Percentiles rank a stretch among this genome's conserved stretches.
These are phyloP conservation scores for Ostrea denselamellosa DNA, from an alignment of 1,140 invertebrate genomes.

Conservation along the genomic window DNA sequence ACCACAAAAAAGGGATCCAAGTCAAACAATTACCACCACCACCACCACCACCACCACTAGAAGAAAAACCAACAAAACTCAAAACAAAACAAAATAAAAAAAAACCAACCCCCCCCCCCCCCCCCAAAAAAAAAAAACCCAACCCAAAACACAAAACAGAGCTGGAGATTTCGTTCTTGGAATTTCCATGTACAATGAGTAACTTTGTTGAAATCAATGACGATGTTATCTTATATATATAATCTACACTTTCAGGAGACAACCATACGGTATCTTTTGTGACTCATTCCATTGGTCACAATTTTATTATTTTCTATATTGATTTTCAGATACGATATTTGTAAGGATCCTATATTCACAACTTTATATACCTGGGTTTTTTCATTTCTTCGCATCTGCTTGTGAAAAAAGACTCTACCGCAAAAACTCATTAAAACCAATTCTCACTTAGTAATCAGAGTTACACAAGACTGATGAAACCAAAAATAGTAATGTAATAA, in stretches of 20 bases:
- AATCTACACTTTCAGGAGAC: background rate
- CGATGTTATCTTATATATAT: background rate
- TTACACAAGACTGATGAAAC: conserved; percentile 29
- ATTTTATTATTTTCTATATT: background rate
- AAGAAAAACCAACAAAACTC: no score
- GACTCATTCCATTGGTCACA: background rate
- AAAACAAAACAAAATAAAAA: no score
- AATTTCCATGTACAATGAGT: background rate
- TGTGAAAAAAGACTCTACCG: background rate
- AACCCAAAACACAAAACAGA: no score
- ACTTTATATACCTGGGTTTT: conserved; percentile 7
- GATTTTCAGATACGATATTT: conserved; percentile 1
- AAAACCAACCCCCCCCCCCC: no score
- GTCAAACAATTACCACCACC: no score
- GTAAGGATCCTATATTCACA: background rate
- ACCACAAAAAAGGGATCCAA: no score
- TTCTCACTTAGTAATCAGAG: conserved; percentile 25
- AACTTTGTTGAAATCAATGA: background rate
- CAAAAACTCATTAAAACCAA: conserved; percentile 25
- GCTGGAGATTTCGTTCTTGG: no score
- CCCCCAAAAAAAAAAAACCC: no score
- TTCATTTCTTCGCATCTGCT: background rate
- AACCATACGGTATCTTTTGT: background rate
- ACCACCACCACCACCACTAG: no score
- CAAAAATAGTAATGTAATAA: conserved; percentile 4